Conservation (phyloP, 2,888 invertebrate genomes). For the Psylliodes chrysocephalus region DNA sequence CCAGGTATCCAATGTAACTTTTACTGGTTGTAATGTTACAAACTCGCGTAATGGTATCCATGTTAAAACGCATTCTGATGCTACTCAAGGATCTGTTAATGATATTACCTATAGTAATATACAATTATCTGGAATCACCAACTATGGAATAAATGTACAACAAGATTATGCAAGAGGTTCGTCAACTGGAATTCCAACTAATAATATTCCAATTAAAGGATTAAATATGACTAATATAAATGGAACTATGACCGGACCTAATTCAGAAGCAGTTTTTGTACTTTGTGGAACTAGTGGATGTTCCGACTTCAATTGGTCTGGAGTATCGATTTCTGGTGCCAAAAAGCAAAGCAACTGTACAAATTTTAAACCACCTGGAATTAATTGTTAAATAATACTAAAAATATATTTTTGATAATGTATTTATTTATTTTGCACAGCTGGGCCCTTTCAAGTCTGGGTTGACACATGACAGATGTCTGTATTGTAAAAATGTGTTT, state of each 20-base stretch:
- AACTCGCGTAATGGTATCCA: conserved; percentile 47
- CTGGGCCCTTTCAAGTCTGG: no score
- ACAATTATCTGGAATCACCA: conserved; percentile 37
- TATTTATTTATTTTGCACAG: no score
- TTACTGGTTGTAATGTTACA: conserved; percentile 36
- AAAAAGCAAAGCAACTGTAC: no score
- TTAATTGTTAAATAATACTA: no score
- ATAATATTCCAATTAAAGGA: conserved; percentile 43
- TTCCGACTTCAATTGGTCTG: conserved; percentile 36
- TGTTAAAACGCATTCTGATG: conserved; percentile 45
- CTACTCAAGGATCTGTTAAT: conserved; percentile 36
- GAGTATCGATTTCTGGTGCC: conserved; percentile 34
- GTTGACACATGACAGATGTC: no score
- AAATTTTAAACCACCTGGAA: no score
- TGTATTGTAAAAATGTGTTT: no score
- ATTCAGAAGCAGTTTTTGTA: conserved; percentile 33
- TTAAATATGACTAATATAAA: not conserved
- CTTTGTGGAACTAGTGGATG: conserved; percentile 42
- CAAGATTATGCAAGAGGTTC: conserved; percentile 42
- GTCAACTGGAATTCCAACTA: conserved; percentile 35
- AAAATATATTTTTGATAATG: no score
- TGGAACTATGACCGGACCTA: conserved; percentile 30
- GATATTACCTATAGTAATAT: conserved; percentile 44
- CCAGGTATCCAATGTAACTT: conserved; percentile 40
- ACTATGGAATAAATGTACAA: conserved; percentile 45